Evolutionary conservation across 2,888 invertebrate species (phyloP), one percentile per base, ranked within the genome.

Genomic region (Phengaris alcon): DNA sequence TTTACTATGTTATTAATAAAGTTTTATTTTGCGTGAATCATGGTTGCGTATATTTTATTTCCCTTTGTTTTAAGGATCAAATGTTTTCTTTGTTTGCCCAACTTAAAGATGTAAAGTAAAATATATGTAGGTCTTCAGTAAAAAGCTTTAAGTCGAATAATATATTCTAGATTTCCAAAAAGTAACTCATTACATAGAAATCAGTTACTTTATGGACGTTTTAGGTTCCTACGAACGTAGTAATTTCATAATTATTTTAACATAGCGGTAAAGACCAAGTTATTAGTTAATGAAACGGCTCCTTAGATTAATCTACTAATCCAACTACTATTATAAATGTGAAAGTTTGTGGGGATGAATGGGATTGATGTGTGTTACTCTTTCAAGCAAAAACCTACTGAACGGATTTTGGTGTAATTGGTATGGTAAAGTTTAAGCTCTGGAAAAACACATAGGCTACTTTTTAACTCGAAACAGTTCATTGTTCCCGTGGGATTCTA

Each of bases 51-150:
- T 70, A 51, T 70, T 72, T 52, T 35, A 72, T 72, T 13, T 72
- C 52, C n/a, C 72, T 70, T 73, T 76, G 74, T 79, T 78, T 77
- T 75, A 75, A 78, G 77, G 77, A 76, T 57, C 77, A 76, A 64
- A 64, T 64, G 64, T 64, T 64, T 64, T 44, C 64, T 64, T 64
- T 64, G 64, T 64, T 59, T 22, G 35, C 35, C 35, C 9, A 15
- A 15, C 22, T 35, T 64, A 12, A 22, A 15, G 59, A 15, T 64
- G 22, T 64, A 64, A 64, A 74, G 52, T 68, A 68, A 74, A 70
- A 59, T 48, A 8, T 48, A 7, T 59, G 22, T n/a, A 57, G 3
- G 59, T 59, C 15, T 15, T 59, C 10, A 22, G 59, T 59, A 59
- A 22, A 59, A 59, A 22, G 15, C 22, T 59, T 7, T 5, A 9